Evolutionary conservation across 2,797 vertebrate genomes (phyloP).

Genomic region (Hoplostethus atlanticus): DNA sequence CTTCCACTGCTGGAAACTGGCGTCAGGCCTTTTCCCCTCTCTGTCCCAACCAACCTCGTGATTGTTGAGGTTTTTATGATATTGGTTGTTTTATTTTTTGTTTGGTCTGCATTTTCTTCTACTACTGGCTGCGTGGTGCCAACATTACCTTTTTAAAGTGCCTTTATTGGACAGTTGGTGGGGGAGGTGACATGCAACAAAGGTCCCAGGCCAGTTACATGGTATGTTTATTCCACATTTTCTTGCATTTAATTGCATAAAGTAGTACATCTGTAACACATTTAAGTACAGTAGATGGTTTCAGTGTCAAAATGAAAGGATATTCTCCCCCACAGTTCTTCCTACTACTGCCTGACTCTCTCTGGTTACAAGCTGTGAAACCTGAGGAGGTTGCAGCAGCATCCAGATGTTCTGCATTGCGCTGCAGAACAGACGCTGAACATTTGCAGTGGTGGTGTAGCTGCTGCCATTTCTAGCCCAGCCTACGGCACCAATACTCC

Average conservation of each 20-base stretch:
- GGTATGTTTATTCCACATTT: no score
- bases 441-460: conserved; percentile 21
- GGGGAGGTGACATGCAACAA: no score
- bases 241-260: neutral
- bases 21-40: no score
- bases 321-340: neutral
- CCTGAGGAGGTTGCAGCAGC: conserved; percentile 37
- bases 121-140: no score
- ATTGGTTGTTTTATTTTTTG: neutral
- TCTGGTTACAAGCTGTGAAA: conserved; percentile 33
- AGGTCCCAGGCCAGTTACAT: no score
- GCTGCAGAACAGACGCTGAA: conserved; percentile 32
- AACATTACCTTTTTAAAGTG: no score
- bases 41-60: no score
- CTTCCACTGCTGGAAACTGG: no score
- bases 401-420: conserved; percentile 49
- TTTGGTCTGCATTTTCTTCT: neutral
- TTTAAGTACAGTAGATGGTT: no score
- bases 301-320: neutral
- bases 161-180: no score
- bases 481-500: neutral
- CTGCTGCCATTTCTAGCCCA: conserved; percentile 1
- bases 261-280: neutral
- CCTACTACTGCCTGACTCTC: neutral
- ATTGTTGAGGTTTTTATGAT: neutral